Base-by-base conservation (phyloP, 2,888 invertebrate species). In the Noctua janthe region DNA sequence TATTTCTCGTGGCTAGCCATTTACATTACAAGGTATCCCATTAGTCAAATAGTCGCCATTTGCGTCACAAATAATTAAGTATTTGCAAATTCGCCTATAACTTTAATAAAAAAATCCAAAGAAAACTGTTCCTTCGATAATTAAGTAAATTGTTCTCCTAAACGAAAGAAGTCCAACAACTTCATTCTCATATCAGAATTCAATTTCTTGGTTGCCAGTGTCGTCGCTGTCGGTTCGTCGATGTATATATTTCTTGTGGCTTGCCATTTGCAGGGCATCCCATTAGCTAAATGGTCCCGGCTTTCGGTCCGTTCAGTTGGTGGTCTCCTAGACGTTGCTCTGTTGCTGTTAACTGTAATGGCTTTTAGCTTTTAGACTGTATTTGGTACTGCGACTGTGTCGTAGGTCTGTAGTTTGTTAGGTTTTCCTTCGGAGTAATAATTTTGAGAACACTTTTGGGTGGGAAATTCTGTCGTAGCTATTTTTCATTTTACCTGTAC, bases 201-300 rank as follows among this genome's bases (percentile, higher is more conserved):
- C 51, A 72, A 86, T 86, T 78, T 82, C 29, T 11, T 82, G 49
- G 43, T 62, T 71, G 23, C 43, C 51, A 23, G 29, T 23, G 47
- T 43, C 29, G 39, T 62, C 29, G 47, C 35, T 23, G 39, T 62
- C 35, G 43, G 47, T 73, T 71, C 35, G 43, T 62, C 39, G 67
- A 62, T 71, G 83, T 86, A 75, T 75, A 75, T 78, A 83, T 83
- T 73, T 66, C 83, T 81, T 47, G 43, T 51, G 29, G 67, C 62
- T 73, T 49, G 73, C 87, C 86, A 78, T 85, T 85, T 67, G 72
- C 73, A 73, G 47, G 78, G 67, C 56, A 64, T 78, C 71, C 86
- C 78, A 85, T 86, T 86, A 83, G 62, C 83, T 73, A 83, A 85
- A 85, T 86, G 69, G 78, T 82, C 62, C 71, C 70, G 71, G 66